Evolutionary conservation across 2,797 vertebrate genomes (phyloP).

Genomic region (Vipera latastei): DNA sequence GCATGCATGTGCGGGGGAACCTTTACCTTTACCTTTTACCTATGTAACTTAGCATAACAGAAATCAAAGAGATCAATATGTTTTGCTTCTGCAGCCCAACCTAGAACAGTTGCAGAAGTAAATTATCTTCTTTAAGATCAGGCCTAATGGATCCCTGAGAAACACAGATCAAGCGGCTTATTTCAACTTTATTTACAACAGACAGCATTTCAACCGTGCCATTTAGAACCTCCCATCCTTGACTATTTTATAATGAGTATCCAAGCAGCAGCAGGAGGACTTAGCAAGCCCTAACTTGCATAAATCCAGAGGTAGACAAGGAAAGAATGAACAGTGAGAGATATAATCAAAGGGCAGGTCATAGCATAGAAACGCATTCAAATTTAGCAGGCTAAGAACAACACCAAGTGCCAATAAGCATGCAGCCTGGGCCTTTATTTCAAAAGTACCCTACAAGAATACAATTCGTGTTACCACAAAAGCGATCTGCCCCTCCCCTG

Average conservation of each 20-base stretch:
- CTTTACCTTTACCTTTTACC: too few relatives aligned
- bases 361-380: background rate
- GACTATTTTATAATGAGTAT: background rate
- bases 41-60: background rate
- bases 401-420: background rate
- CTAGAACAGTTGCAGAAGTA: too few relatives aligned
- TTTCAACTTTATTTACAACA: background rate
- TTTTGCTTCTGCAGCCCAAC: background rate
- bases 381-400: background rate
- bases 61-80: background rate
- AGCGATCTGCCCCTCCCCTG: background rate
- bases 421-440: background rate
- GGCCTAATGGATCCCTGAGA: background rate
- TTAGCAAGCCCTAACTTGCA: background rate
- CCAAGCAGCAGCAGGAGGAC: background rate
- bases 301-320: background rate
- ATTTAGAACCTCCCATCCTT: background rate
- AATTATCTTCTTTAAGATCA: background rate
- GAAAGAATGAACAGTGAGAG: background rate
- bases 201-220: background rate
- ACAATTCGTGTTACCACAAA: background rate
- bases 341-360: background rate
- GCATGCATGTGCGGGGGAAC: too few relatives aligned
- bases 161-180: background rate
- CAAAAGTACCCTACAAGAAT: background rate